Conservation (phyloP, 2,888 invertebrate genomes). For the Watsonalla binaria region DNA sequence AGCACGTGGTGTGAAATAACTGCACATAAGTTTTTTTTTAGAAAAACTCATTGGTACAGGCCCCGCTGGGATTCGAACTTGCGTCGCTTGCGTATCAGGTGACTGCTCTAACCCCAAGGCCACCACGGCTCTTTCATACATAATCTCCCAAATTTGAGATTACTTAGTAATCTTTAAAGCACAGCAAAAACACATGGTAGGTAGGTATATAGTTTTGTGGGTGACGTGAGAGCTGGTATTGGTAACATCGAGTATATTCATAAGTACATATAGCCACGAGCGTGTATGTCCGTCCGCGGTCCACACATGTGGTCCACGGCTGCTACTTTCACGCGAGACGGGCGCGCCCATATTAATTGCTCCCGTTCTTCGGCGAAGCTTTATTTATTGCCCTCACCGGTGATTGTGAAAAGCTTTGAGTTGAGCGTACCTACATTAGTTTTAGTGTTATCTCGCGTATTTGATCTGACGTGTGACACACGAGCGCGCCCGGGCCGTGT, state of each 20-base stretch:
- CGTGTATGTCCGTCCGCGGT: slow-evolving; percentile 32
- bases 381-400: slow-evolving; percentile 73
- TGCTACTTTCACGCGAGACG: slow-evolving; percentile 71
- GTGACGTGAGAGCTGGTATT: slow-evolving; percentile 5
- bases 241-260: slow-evolving; percentile 16
- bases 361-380: slow-evolving; percentile 76
- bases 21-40: no score
- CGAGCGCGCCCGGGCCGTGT: slow-evolving; percentile 35
- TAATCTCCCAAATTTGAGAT: no score
- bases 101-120: no score
- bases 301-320: slow-evolving; percentile 56
- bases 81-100: no score
- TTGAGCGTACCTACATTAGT: slow-evolving; percentile 72
- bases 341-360: slow-evolving; percentile 78
- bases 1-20: no score
- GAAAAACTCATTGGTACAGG: no score
- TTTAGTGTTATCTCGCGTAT: slow-evolving; percentile 68
- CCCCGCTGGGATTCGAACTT: no score
- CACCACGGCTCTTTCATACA: no score
- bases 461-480: slow-evolving; percentile 70
- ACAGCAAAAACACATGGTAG: neutral
- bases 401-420: slow-evolving; percentile 75
- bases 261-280: slow-evolving; percentile 13
- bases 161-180: no score
- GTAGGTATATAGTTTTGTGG: neutral